Conservation (phyloP, 2,113 vertebrate species). For the Albula glossodonta region DNA sequence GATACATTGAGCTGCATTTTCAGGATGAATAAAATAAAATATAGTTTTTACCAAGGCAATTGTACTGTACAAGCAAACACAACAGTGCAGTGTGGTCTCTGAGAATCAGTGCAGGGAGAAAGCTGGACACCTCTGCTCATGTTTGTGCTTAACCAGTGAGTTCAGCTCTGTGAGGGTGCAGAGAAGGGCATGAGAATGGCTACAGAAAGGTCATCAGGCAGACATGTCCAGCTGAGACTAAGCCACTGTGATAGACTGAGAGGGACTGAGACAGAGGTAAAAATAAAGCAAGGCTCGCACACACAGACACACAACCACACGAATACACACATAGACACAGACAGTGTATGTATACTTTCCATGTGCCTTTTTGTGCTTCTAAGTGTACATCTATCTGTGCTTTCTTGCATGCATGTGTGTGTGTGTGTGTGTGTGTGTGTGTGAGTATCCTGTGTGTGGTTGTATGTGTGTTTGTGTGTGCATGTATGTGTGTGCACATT, state of each 20-base stretch:
- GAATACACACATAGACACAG: constrained; percentile 26
- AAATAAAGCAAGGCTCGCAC: not conserved
- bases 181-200: constrained; percentile 36
- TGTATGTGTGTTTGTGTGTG: constrained; percentile 7
- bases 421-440: constrained; percentile 18
- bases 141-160: constrained; percentile 41
- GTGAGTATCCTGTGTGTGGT: not conserved
- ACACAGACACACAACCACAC: constrained; percentile 9
- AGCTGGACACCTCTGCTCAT: constrained; percentile 23
- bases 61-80: too few species aligned
- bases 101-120: too few species aligned
- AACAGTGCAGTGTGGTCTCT: too few species aligned
- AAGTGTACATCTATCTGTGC: not conserved
- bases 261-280: constrained; percentile 40
- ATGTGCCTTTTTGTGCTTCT: too few species aligned
- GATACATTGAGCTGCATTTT: too few species aligned
- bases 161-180: constrained; percentile 39
- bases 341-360: not conserved
- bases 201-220: not conserved
- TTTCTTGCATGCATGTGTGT: constrained; percentile 11
- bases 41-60: too few species aligned
- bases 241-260: too few species aligned
- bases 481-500: constrained; percentile 31
- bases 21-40: too few species aligned
- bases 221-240: too few species aligned